Evolutionary conservation across 2,888 invertebrate species (phyloP).

Genomic region (Sarcophaga subvicina): DNA sequence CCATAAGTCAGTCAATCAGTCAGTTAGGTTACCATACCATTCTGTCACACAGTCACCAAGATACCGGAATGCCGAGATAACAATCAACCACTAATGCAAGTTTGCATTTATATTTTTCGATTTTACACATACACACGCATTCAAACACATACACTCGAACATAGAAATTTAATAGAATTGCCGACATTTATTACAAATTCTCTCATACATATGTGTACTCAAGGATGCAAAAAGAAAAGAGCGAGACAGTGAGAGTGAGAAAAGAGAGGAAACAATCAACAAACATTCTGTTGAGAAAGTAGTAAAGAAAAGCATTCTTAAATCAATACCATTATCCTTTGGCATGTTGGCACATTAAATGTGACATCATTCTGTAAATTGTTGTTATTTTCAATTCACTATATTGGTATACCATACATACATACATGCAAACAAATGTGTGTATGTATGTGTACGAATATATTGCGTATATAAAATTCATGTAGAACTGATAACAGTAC

Average conservation of each 20-base stretch:
- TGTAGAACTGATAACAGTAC: too few species aligned
- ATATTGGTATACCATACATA: too few species aligned
- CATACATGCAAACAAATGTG: too few species aligned
- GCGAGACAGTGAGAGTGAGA: background rate
- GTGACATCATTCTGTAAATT: constrained; percentile 37
- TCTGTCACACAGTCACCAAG: too few species aligned
- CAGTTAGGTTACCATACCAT: too few species aligned
- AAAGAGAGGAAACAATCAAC: too few species aligned
- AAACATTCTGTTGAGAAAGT: background rate
- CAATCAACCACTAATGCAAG: constrained; percentile 48
- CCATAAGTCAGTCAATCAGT: constrained; percentile 5
- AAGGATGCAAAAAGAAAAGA: constrained; percentile 3
- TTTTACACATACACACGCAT: background rate
- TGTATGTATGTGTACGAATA: too few species aligned
- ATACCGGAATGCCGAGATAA: background rate
- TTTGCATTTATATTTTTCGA: background rate
- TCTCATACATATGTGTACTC: background rate
- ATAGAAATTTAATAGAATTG: background rate
- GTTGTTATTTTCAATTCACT: background rate
- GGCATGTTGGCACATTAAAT: constrained; percentile 28
- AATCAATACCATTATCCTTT: constrained; percentile 56
- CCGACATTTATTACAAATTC: background rate
- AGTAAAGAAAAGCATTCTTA: constrained; percentile 36
- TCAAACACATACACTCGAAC: background rate
- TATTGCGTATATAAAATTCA: too few species aligned